phyloP scores from a whole-genome alignment of 2,113 vertebrate species.

The Tragelaphus buxtoni region DNA sequence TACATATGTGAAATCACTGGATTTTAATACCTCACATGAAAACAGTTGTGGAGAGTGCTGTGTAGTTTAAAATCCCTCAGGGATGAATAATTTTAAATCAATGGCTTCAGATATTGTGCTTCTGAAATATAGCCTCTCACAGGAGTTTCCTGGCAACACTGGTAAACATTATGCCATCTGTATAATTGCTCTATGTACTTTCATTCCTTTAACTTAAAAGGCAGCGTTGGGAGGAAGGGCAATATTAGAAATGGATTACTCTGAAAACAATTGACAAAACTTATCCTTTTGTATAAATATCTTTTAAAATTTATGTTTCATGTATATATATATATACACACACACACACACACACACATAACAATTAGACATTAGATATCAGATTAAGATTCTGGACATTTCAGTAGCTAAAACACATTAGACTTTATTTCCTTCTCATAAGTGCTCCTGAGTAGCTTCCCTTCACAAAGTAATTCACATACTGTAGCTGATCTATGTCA shows the following conservation, averaged over 20 bases:
- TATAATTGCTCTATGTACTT: conserved; percentile 56
- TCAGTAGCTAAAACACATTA: neutral
- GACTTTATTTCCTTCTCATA: neutral
- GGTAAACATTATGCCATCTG: conserved; percentile 41
- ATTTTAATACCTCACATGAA: conserved; percentile 3
- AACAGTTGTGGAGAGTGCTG: neutral
- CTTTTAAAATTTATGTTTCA: neutral
- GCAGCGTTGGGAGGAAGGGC: neutral
- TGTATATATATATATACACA: neutral
- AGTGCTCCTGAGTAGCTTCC: neutral
- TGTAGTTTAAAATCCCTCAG: conserved; percentile 30
- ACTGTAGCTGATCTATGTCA: neutral
- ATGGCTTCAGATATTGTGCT: conserved; percentile 22
- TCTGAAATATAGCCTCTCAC: conserved; percentile 57
- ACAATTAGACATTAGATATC: neutral
- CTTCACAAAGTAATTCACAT: neutral
- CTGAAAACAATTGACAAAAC: neutral
- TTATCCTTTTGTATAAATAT: neutral
- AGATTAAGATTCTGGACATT: neutral
- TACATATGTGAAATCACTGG: conserved; percentile 23
- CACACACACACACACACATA: neutral
- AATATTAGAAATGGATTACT: conserved; percentile 10
- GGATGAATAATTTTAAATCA: conserved; percentile 45
- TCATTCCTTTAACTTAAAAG: conserved; percentile 34
- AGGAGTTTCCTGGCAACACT: conserved; percentile 40